phyloP scores from a whole-genome alignment of 2,888 invertebrate species.

The Entomobrya proxima region DNA sequence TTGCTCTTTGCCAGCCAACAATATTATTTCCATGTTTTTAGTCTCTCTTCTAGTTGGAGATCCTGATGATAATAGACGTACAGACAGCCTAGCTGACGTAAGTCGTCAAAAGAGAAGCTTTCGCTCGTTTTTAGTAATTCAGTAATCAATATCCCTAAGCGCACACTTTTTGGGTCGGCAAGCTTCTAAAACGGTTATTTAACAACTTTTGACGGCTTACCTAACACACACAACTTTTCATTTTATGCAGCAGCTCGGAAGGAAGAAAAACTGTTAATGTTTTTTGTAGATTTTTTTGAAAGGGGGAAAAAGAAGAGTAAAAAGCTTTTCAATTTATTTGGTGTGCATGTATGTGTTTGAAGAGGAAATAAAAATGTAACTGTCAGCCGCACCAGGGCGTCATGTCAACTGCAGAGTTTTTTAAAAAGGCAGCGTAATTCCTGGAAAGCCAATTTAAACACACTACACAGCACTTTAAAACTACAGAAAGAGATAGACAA shows the following conservation, averaged over 20 bases:
- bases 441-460: constrained; percentile 9
- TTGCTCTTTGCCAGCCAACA: too few relatives aligned
- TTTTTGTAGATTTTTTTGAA: background rate
- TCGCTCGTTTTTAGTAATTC: background rate
- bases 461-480: background rate
- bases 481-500: background rate
- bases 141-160: background rate
- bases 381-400: constrained; percentile 20
- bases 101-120: too few relatives aligned
- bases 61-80: too few relatives aligned
- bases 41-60: too few relatives aligned
- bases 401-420: constrained; percentile 15
- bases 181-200: background rate
- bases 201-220: background rate
- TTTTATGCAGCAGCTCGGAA: background rate
- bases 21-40: too few relatives aligned
- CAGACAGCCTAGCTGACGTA: background rate
- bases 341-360: background rate
- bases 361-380: constrained; percentile 24
- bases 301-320: background rate
- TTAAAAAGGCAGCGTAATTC: background rate
- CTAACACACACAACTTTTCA: background rate
- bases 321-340: background rate
- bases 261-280: background rate
- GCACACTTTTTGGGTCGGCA: background rate